Evolutionary conservation across 2,797 vertebrate genomes (phyloP).

Genomic region (Chaetophractus vellerosus): DNA sequence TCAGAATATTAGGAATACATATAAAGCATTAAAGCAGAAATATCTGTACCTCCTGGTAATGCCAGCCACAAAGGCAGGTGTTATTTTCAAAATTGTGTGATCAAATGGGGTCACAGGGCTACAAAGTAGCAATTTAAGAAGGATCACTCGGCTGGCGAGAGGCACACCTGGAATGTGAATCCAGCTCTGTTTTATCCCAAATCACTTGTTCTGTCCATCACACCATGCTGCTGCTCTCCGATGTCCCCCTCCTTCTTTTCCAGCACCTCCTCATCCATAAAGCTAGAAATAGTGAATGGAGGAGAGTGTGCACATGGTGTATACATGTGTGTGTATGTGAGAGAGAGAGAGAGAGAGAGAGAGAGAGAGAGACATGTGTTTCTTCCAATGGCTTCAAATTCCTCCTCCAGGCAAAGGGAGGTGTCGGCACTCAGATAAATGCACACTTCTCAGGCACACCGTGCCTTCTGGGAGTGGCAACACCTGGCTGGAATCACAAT

Average conservation of each 20-base stretch:
- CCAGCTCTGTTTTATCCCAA: background rate
- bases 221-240: background rate
- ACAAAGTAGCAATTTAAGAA: background rate
- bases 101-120: background rate
- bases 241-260: background rate
- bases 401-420: background rate
- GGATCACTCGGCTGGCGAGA: background rate
- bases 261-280: background rate
- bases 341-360: too few species aligned
- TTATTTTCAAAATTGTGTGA: background rate
- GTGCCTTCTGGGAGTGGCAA: background rate
- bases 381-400: background rate
- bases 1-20: background rate
- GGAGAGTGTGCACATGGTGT: background rate
- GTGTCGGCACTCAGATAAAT: background rate
- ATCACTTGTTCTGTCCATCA: background rate
- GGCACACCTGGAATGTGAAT: too few species aligned
- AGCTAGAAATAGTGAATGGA: background rate
- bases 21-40: background rate
- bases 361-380: background rate
- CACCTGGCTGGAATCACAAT: conserved; percentile 19
- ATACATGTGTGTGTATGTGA: rapidly evolving
- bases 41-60: background rate
- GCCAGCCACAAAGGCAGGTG: background rate
- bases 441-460: background rate